These are phyloP conservation scores for Callopanchax toddi DNA, from an alignment of 2,113 vertebrate species.

Conservation along the genomic window DNA sequence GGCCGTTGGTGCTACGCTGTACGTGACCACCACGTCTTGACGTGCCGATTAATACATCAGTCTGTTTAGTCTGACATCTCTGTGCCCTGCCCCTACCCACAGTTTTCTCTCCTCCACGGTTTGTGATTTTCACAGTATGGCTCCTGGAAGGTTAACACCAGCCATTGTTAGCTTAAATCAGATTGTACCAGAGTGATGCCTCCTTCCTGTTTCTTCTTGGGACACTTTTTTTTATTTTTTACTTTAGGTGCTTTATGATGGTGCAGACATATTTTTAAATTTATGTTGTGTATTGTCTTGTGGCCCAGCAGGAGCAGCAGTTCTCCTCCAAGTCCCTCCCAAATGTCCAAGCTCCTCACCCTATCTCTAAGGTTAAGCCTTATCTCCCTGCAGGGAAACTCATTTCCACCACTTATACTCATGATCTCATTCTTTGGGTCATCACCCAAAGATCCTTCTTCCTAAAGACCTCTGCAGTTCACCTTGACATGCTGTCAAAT, in stretches of 20 bases:
- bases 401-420: no score
- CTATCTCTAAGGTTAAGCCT: no score
- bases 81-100: constrained; percentile 33
- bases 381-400: no score
- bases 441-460: no score
- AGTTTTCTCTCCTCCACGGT: constrained; percentile 50
- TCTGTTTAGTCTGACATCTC: background rate
- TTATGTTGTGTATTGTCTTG: background rate
- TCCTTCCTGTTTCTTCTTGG: constrained; percentile 29
- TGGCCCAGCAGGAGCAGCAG: no score
- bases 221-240: constrained; percentile 10
- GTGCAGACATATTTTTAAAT: constrained; percentile 25
- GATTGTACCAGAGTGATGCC: constrained; percentile 25
- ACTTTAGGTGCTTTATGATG: constrained; percentile 6
- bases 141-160: constrained; percentile 21
- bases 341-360: no score
- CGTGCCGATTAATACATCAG: constrained; percentile 6
- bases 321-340: no score
- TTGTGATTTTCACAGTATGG: constrained; percentile 23
- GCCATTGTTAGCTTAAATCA: constrained; percentile 52
- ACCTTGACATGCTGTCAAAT: no score
- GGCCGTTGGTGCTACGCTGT: constrained; percentile 98
- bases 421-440: no score
- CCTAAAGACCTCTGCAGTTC: no score
- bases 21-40: constrained; percentile 79